Base-by-base conservation (phyloP, 2,113 vertebrate genomes). In the Misgurnus mizolepis region DNA sequence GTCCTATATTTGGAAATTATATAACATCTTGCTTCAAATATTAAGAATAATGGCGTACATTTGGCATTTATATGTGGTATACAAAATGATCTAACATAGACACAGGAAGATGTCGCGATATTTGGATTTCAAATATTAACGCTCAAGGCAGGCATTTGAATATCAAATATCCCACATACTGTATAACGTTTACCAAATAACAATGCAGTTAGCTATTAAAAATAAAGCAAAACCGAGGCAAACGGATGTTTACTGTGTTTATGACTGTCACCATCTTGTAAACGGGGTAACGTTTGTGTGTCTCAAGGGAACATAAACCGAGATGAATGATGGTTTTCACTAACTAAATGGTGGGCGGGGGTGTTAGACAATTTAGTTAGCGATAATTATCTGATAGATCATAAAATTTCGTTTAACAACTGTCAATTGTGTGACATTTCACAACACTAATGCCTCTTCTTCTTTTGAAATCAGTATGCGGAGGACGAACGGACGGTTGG, bases 221-320 rank as follows among this genome's bases (percentile, higher is more conserved):
- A 4, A 18, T 10, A 60, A 5, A 43, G 15, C 34, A 7, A 49
- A 45, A 22, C 43, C 58, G 27, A 45, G n/a, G n/a, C 39, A 18
- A 61, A 18, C 71, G 72, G 58, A 76, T 76, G 34, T 53, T 65
- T 66, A 53, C 61, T 22, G 34, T 53, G 3, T 77, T 8, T 15
- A 11, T 2, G 6, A 34, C 34, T 66, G 47, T 66, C 75, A 77
- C 62, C 75, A 76, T 76, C 61, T 76, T 76, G 61, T 45, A 76
- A 76, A 76, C 74, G 61, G 45, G 34, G 12, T 27, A 49, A 50
- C 27, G 27, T 34, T 34, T 2, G 27, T 22, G 61, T 22, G 34
- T 66, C 47, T 76, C 43, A 39, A 22, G 47, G 47, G 56, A 49
- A 49, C 58, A 50, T 66, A 61, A 76, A 76, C 41, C 74, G 27